Conservation (phyloP, 37 sponge, comb jelly and placozoan genomes). For the Aplysina aerophoba region DNA sequence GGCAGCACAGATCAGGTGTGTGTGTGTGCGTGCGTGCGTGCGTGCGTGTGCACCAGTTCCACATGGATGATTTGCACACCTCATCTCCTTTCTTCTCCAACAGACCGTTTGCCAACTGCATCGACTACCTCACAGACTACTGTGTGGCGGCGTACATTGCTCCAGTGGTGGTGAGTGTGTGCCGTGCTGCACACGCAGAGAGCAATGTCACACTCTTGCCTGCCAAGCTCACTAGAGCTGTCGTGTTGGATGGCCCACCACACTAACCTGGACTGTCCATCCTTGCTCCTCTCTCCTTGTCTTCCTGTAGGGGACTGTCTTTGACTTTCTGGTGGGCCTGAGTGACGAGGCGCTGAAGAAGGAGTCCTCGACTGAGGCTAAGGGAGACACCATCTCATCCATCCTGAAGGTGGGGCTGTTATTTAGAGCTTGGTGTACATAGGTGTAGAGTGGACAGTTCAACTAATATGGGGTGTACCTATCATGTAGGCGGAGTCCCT, state of each 20-base stretch:
- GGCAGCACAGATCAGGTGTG: conserved; percentile 79
- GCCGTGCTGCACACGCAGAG: no score
- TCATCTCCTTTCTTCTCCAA: neutral
- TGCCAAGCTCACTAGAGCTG: no score
- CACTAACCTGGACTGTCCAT: no score
- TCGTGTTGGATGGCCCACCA: no score
- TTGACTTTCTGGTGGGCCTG: conserved; percentile 74
- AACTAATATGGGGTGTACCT: neutral
- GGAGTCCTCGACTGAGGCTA: conserved; percentile 81
- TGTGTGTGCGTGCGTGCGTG: neutral
- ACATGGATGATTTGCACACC: neutral
- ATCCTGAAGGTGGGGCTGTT: conserved; percentile 74
- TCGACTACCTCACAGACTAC: conserved; percentile 73
- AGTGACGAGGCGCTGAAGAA: conserved; percentile 91
- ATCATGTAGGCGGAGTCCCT: neutral
- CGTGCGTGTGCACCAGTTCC: neutral
- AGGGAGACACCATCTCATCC: conserved; percentile 80
- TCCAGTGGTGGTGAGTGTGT: conserved; percentile 78
- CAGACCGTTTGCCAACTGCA: conserved; percentile 89
- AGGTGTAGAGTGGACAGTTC: neutral
- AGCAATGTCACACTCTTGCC: no score
- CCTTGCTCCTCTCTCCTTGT: neutral
- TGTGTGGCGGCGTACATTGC: conserved; percentile 75
- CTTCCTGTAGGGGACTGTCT: conserved; percentile 55
- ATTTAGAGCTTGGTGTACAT: neutral